Base-by-base conservation (phyloP, 2,888 invertebrate genomes). In the Prenolepis imparis region DNA sequence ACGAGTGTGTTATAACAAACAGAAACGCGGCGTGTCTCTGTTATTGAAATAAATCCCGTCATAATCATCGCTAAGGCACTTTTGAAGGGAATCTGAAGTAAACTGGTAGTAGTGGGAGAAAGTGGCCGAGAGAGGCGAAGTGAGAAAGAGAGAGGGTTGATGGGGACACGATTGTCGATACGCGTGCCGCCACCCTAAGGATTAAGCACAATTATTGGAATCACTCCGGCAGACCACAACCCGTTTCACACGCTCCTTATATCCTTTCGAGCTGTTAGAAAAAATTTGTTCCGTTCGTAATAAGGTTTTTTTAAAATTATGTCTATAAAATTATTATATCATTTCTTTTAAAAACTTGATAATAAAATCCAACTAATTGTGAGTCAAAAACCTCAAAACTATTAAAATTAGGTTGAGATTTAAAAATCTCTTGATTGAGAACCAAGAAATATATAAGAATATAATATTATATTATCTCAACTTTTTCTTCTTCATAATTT, bases 201-300 rank as follows among this genome's bases (percentile, higher is more conserved):
- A 93, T 94, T 94, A 94, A 90, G 91, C 86, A 89, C 93, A 94
- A 94, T 94, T 94, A 94, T 93, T 93, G 93, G 92, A 93, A 93
- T 93, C 93, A 91, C 90, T 87, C 75, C 83, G 86, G 81, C 86
- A 89, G 89, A 93, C 93, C 93, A 87, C 93, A 93, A 91, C 87
- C 87, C 91, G 90, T 92, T 93, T 93, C 93, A 92, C 93, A 93
- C 93, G 93, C 91, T 91, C 83, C 70, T 84, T 72, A 48, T 78
- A 74, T 86, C 84, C 82, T 68, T 57, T 59, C 18, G 44, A 21
- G 21, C 44, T 84, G 86, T 89, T 86, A 84, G 80, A 83, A 83
- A n/a, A 73, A 87, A 83, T 81, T 84, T 87, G 57, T 66, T 77
- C 52, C 5, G 52, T 63, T 84, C 61, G 44, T 70, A n/a, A 44